phyloP scores from a whole-genome alignment of 1,140 invertebrate genomes.

The Brachionus plicatilis region DNA sequence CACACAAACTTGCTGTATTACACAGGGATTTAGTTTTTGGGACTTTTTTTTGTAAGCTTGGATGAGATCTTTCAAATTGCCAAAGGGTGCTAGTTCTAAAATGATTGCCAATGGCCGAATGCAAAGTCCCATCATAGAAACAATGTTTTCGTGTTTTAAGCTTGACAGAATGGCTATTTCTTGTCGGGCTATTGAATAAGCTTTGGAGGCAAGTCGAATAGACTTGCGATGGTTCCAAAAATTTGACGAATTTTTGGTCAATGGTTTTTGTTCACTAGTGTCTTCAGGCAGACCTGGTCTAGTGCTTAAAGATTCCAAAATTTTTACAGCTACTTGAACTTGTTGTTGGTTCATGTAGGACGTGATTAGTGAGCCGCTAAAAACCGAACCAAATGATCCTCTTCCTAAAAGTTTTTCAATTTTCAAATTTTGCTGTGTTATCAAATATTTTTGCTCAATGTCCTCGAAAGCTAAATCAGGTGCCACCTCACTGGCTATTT shows the following conservation, averaged over 20 bases:
- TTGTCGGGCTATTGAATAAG: conserved; percentile 29
- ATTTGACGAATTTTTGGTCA: neutral
- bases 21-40: neutral
- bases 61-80: conserved; percentile 22
- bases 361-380: conserved; percentile 70
- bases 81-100: conserved; percentile 36
- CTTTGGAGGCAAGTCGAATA: conserved; percentile 13
- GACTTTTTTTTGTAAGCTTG: neutral
- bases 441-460: conserved; percentile 64
- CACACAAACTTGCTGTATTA: neutral
- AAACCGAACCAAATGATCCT: conserved; percentile 95
- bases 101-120: conserved; percentile 28
- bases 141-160: conserved; percentile 14
- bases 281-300: neutral
- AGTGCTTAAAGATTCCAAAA: conserved; percentile 1
- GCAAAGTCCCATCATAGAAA: conserved; percentile 10
- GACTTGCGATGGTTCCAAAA: conserved; percentile 18
- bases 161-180: conserved; percentile 33
- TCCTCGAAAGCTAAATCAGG: conserved; percentile 20
- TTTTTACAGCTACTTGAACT: conserved; percentile 1
- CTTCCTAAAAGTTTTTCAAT: conserved; percentile 75
- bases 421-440: conserved; percentile 68
- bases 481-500: neutral
- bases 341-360: conserved; percentile 46
- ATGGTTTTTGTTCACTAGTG: neutral